A percentile compares a stretch with the other conserved stretches of the same genome.
Evolutionary conservation across 1,140 invertebrate genomes (phyloP).

Genomic region (Daktulosphaira vitifoliae): DNA sequence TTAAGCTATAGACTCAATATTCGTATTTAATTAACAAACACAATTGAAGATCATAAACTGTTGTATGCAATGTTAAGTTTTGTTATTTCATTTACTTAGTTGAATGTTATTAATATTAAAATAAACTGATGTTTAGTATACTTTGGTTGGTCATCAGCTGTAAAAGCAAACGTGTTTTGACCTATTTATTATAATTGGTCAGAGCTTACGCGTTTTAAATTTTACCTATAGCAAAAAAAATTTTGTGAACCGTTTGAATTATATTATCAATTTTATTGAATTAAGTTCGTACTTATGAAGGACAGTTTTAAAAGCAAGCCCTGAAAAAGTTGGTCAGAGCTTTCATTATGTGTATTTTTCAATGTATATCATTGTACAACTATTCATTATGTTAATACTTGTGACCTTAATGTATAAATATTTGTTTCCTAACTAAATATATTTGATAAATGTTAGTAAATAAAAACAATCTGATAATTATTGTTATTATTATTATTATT

Average conservation of each 20-base stretch:
- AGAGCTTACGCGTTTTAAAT: constrained; percentile 23
- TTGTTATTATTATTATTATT: constrained; percentile 5
- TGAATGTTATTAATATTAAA: too few relatives aligned
- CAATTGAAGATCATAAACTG: constrained; percentile 31
- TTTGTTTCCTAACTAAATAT: not conserved
- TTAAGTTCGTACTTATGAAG: constrained; percentile 29
- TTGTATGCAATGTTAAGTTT: constrained; percentile 10
- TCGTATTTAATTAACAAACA: not conserved
- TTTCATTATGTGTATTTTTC: constrained; percentile 11
- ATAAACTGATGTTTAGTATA: not conserved
- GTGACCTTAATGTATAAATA: constrained; percentile 22
- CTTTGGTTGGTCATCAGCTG: constrained; percentile 28
- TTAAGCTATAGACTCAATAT: constrained; percentile 19
- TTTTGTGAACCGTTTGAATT: constrained; percentile 1
- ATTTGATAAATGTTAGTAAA: not conserved
- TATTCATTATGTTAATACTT: constrained; percentile 32
- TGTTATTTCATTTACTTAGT: not conserved
- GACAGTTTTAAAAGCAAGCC: constrained; percentile 32
- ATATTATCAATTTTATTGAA: not conserved
- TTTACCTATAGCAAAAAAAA: constrained; percentile 3
- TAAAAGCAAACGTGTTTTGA: constrained; percentile 23
- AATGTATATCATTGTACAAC: constrained; percentile 14
- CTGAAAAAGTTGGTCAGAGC: constrained; percentile 35
- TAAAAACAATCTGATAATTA: not conserved
- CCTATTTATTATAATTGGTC: constrained; percentile 33